phyloP scores from a whole-genome alignment of 2,113 vertebrate genomes.

The Plestiodon gilberti region DNA sequence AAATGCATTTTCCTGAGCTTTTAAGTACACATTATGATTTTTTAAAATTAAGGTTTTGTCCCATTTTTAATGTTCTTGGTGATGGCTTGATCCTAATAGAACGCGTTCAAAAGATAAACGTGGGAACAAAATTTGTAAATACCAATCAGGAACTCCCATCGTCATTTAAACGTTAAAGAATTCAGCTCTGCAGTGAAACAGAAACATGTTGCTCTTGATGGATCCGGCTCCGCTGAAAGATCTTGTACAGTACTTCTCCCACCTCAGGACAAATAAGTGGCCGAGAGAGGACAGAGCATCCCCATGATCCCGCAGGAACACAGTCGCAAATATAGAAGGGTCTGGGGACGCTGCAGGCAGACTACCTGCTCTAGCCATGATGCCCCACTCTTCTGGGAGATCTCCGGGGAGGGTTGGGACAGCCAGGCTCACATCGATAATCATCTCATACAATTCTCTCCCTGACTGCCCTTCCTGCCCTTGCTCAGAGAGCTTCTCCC shows the following conservation, averaged over 20 bases:
- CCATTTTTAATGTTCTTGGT: background rate
- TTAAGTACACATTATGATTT: background rate
- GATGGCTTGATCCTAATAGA: background rate
- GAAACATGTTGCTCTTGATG: background rate
- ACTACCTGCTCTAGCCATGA: too few species aligned
- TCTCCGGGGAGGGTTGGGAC: background rate
- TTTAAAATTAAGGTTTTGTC: background rate
- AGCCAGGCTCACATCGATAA: background rate
- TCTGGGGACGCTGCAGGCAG: too few species aligned
- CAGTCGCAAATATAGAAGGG: background rate
- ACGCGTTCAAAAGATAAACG: background rate
- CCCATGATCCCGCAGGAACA: background rate
- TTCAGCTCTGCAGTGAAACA: background rate
- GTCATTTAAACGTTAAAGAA: background rate
- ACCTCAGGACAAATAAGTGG: background rate
- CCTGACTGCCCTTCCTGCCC: too few species aligned
- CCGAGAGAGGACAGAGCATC: background rate
- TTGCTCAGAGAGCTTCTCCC: too few species aligned
- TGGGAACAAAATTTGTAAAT: background rate
- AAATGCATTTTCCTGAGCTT: background rate
- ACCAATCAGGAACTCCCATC: background rate
- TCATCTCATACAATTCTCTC: background rate
- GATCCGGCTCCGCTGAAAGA: background rate
- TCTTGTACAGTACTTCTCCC: background rate
- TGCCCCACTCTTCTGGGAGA: background rate